Evolutionary conservation across 35 echinoderm and acorn worm species (phyloP).

Genomic region (Heliocidaris tuberculata): DNA sequence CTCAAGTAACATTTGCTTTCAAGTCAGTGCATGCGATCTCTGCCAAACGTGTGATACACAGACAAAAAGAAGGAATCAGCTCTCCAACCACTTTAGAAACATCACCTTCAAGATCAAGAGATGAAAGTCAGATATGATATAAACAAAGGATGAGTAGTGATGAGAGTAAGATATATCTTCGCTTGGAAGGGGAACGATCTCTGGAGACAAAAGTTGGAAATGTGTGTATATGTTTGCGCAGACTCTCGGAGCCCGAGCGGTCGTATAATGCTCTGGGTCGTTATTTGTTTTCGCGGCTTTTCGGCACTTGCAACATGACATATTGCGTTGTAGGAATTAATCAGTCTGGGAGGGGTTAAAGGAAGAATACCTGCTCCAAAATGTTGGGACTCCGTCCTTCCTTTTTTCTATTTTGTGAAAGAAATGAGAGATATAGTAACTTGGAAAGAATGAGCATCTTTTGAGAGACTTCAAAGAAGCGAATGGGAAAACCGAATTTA

Average conservation of each 20-base stretch:
- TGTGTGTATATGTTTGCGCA: conserved; percentile 36
- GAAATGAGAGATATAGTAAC: background rate
- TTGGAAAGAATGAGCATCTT: too few species aligned
- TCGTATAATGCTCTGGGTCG: background rate
- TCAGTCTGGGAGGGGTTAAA: conserved; percentile 12
- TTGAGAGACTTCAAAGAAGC: too few species aligned
- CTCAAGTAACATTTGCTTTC: too few species aligned
- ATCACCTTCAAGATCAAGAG: background rate
- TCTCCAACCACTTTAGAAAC: background rate
- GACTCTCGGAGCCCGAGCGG: conserved; percentile 20
- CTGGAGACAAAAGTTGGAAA: background rate
- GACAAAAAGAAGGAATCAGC: too few species aligned
- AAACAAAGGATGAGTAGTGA: conserved; percentile 1
- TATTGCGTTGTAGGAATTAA: conserved; percentile 37
- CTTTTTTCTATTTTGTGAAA: background rate
- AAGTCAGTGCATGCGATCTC: too few species aligned
- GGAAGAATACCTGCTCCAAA: background rate
- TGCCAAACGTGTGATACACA: too few species aligned
- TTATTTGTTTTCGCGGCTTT: conserved; percentile 42
- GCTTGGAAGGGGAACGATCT: background rate
- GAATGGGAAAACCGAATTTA: too few species aligned
- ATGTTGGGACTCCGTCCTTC: background rate
- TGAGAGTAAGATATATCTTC: background rate
- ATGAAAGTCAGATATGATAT: conserved; percentile 28
- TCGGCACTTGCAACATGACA: conserved; percentile 39